phyloP scores from a whole-genome alignment of 2,888 invertebrate genomes.

The Callosobruchus maculatus region DNA sequence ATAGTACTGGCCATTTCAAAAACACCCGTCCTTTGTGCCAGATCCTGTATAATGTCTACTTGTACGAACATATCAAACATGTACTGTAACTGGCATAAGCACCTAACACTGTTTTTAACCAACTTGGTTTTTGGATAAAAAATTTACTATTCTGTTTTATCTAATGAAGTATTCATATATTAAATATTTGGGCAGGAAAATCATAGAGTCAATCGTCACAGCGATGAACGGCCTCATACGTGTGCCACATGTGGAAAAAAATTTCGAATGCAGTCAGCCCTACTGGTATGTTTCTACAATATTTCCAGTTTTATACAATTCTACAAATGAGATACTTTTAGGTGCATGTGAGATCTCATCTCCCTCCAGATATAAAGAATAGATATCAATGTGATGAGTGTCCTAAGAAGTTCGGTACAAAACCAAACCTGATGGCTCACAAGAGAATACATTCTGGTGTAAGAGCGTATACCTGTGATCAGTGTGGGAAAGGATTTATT shows the following conservation, averaged over 20 bases:
- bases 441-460: constrained; percentile 56
- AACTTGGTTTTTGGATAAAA: too few species aligned
- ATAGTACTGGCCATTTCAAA: too few species aligned
- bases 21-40: too few species aligned
- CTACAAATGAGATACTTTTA: not conserved
- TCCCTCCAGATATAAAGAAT: constrained; percentile 57
- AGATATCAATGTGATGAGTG: constrained; percentile 58
- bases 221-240: constrained; percentile 51
- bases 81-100: too few species aligned
- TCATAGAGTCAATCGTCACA: constrained; percentile 37
- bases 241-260: constrained; percentile 57
- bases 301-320: not conserved
- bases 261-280: constrained; percentile 56
- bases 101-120: too few species aligned
- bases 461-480: constrained; percentile 55
- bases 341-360: constrained; percentile 54
- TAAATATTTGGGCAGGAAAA: not conserved
- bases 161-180: too few species aligned
- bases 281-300: constrained; percentile 38
- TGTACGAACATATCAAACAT: too few species aligned
- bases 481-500: constrained; percentile 59
- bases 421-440: constrained; percentile 57
- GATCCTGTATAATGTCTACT: too few species aligned
- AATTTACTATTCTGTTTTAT: too few species aligned
- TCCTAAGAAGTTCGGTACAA: constrained; percentile 57